Percentiles rank a stretch among this genome's conserved stretches.
These are phyloP conservation scores for Prolemur simus DNA, from an alignment of 2,113 vertebrate genomes.

Conservation along the genomic window DNA sequence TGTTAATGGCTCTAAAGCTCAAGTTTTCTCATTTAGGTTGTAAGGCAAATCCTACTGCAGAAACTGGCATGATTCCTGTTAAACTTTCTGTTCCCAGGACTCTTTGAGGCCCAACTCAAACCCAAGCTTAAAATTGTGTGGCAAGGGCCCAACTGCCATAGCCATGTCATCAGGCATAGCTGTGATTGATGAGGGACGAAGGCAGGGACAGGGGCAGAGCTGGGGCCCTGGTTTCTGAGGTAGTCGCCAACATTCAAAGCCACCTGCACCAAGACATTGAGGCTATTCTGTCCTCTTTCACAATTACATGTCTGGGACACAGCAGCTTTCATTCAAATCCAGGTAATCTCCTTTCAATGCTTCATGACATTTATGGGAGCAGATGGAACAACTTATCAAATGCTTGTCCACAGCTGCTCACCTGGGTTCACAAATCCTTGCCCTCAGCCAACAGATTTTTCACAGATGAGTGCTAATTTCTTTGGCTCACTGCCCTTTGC, in stretches of 20 bases:
- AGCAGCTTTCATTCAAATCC: slow-evolving; percentile 50
- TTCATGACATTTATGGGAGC: slow-evolving; percentile 50
- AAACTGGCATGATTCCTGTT: background rate
- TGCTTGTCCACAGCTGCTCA: background rate
- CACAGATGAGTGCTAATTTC: background rate
- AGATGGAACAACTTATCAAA: slow-evolving; percentile 23
- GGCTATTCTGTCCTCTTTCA: background rate
- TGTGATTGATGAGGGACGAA: background rate
- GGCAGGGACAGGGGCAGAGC: background rate
- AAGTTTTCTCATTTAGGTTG: background rate
- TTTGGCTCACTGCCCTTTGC: background rate
- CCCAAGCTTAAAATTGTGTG: background rate
- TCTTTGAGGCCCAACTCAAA: background rate
- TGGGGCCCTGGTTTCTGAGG: background rate
- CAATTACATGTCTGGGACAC: background rate
- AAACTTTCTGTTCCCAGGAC: background rate
- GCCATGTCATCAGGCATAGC: background rate
- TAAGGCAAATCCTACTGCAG: background rate
- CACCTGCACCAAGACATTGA: background rate
- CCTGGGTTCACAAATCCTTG: slow-evolving; percentile 5
- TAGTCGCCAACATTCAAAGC: background rate
- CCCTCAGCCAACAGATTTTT: background rate
- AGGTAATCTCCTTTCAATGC: slow-evolving; percentile 25
- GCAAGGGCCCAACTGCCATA: background rate
- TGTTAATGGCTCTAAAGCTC: background rate